A percentile compares a stretch with the other conserved stretches of the same genome.
Evolutionary conservation across 2,888 invertebrate genomes (phyloP).

Genomic region (Bruchidius siliquastri): DNA sequence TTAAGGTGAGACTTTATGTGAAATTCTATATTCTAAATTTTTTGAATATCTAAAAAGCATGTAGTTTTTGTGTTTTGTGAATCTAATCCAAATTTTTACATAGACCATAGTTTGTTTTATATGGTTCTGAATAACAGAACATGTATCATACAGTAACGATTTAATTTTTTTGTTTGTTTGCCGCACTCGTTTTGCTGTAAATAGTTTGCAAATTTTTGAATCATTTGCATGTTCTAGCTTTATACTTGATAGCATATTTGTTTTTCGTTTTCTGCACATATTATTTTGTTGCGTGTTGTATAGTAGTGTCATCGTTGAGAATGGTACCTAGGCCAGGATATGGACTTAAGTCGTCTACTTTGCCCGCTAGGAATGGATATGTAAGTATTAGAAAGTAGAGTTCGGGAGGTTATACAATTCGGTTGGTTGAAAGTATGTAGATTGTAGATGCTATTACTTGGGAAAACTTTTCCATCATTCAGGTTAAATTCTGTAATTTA

Average conservation of each 20-base stretch:
- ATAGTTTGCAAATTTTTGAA: neutral
- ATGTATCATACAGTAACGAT: neutral
- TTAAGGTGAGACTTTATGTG: constrained; percentile 26
- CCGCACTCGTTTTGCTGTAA: neutral
- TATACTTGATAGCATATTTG: neutral
- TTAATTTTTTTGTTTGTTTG: neutral
- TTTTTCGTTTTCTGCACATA: constrained; percentile 16
- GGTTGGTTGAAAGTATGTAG: neutral
- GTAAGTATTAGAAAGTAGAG: constrained; percentile 34
- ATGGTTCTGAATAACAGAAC: neutral
- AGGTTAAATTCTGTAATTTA: too few species aligned
- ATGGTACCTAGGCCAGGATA: constrained; percentile 75
- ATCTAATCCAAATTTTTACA: constrained; percentile 2
- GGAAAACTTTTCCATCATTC: too few species aligned
- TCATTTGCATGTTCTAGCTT: constrained; percentile 1
- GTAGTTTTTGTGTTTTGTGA: constrained; percentile 3
- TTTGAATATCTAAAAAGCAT: constrained; percentile 6
- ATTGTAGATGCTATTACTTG: too few species aligned
- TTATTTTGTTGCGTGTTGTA: constrained; percentile 37
- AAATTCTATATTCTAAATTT: constrained; percentile 6
- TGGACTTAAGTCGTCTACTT: constrained; percentile 68
- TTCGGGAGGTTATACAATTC: neutral
- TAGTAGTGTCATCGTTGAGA: constrained; percentile 57
- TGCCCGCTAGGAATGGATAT: constrained; percentile 57
- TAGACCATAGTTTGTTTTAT: neutral